Conservation (phyloP, 1,140 invertebrate species). For the Microplitis demolitor region DNA sequence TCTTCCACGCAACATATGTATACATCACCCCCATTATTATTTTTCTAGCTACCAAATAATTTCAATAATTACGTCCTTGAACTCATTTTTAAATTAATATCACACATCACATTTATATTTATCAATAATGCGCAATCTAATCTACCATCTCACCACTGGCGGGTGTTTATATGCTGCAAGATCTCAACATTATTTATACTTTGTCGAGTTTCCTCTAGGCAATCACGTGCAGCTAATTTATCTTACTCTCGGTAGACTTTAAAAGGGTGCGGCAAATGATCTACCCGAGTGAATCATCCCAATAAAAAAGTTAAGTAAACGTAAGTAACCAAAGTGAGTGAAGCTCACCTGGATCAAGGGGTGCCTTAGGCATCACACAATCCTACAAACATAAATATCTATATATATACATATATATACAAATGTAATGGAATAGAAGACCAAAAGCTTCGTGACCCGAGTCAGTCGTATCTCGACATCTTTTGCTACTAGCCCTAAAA, state of each 20-base stretch:
- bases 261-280: conserved; percentile 20
- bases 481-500: conserved; percentile 43
- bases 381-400: neutral
- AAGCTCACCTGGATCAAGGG: no score
- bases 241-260: neutral
- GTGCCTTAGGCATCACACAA: no score
- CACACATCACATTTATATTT: neutral
- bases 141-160: neutral
- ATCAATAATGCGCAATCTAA: neutral
- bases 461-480: conserved; percentile 52
- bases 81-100: conserved; percentile 9
- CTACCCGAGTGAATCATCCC: neutral
- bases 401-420: conserved; percentile 16
- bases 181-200: neutral
- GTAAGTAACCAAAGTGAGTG: no score
- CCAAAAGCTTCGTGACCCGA: conserved; percentile 49
- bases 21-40: neutral
- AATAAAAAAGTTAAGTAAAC: no score
- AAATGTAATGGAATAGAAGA: conserved; percentile 28
- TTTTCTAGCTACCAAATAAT: neutral
- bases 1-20: neutral
- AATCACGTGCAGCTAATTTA: neutral
- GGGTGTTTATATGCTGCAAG: neutral
- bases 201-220: conserved; percentile 1
- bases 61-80: neutral